A percentile compares a stretch with the other conserved stretches of the same genome.
phyloP scores from a whole-genome alignment of 2,797 vertebrate species.

The Podargus strigoides region DNA sequence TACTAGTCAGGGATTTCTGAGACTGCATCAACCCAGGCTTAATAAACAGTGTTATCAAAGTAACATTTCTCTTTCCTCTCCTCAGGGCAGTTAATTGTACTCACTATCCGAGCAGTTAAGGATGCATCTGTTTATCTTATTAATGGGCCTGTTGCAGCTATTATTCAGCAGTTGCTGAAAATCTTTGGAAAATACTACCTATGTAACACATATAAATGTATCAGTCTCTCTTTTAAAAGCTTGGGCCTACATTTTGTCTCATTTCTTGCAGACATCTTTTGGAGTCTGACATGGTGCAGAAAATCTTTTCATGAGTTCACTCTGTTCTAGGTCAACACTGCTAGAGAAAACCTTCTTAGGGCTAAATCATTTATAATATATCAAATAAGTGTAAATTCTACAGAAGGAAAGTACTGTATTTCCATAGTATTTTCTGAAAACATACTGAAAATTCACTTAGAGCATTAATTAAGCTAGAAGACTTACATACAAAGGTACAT shows the following conservation, averaged over 20 bases:
- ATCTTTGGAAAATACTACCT: background rate
- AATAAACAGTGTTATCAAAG: background rate
- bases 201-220: background rate
- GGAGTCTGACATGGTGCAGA: background rate
- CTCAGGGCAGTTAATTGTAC: background rate
- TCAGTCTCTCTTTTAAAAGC: background rate
- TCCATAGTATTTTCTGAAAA: background rate
- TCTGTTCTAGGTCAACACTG: background rate
- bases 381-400: background rate
- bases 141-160: background rate
- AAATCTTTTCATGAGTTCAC: background rate
- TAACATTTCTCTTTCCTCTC: background rate
- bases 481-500: slow-evolving; percentile 15
- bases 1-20: background rate
- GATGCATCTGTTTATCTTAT: background rate
- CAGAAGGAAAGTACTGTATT: background rate
- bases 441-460: background rate
- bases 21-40: background rate
- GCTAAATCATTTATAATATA: background rate
- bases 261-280: background rate
- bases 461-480: slow-evolving; percentile 32
- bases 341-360: background rate
- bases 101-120: background rate
- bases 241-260: background rate
- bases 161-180: background rate